Base-by-base conservation (phyloP, 2,797 vertebrate genomes). In the Limosa lapponica region DNA sequence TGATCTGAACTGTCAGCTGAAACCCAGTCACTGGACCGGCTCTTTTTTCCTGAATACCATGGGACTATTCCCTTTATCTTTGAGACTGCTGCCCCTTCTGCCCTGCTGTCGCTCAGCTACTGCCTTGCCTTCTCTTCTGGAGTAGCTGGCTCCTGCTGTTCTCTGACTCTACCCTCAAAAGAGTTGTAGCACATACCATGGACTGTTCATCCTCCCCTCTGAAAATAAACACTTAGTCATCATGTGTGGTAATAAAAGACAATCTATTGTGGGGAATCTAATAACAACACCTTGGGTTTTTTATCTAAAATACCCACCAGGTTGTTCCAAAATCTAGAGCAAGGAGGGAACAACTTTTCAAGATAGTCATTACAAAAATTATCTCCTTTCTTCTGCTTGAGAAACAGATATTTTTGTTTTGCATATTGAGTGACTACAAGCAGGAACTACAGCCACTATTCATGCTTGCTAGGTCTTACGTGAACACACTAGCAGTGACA, bases 141-240 rank as follows among this genome's bases (percentile, higher is more conserved):
- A n/a, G 20, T 13, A 27, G 24, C 16, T 62, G 30, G 2, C n/a
- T 90, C 20, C 39, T 61, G 22, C 43, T 64, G n/a, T 17, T 36
- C 30, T 51, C 46, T 66, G 18, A 32, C 15, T 36, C 6, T 39
- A 20, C 2, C 2, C 25, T 34, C 11, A 37, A 48, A 57, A 34
- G 14, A 49, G 0, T 27, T 0, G 0, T 20, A 83, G 39, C 18
- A 62, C 4, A 3, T 48, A 28, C 2, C 5, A 24, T 13, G 11
- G 46, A 24, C 19, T 52, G 9, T 18, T 73, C 16, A 25, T 62
- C 10, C 7, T 12, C 5, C 0, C 3, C 32, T 67, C 30, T 39
- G 37, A 71, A 61, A 82, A 52, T 19, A 79, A 36, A 13, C 5
- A 12, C 5, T 16, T 8, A 37, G 18, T 41, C 58, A 34, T 46